Conservation (phyloP, 2,797 vertebrate genomes). For the Eulemur coronatus region DNA sequence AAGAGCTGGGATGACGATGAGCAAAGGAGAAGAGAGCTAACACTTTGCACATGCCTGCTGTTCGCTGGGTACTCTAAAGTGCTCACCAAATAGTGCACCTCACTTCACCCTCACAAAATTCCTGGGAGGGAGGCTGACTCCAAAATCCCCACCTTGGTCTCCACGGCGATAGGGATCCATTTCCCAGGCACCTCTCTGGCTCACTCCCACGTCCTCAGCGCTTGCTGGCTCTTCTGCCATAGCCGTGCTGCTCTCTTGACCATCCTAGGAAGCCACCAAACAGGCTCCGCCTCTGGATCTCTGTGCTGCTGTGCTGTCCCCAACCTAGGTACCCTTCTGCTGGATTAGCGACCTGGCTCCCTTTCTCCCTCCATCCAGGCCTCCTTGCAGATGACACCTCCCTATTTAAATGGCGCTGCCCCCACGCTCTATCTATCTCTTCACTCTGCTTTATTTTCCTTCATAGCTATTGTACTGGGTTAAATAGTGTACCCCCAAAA, state of each 20-base stretch:
- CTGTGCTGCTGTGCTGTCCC: neutral
- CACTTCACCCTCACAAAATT: neutral
- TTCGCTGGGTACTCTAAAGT: neutral
- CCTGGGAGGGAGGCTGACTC: too few relatives aligned
- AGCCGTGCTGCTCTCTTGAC: neutral
- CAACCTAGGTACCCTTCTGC: neutral
- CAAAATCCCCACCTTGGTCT: neutral
- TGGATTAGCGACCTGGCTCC: neutral
- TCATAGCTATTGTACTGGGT: neutral
- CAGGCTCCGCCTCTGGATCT: neutral
- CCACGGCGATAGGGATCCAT: neutral
- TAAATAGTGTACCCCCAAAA: neutral
- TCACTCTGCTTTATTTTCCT: neutral
- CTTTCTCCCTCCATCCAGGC: too few relatives aligned
- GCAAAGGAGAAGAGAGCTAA: neutral
- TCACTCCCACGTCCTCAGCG: neutral
- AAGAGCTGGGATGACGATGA: neutral
- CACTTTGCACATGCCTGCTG: neutral
- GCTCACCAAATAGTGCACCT: neutral
- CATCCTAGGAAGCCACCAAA: neutral
- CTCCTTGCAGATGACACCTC: neutral
- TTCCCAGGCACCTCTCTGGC: neutral
- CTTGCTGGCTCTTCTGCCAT: neutral
- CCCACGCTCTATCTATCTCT: fast-evolving
- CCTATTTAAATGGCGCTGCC: neutral